Percentiles rank a stretch among this genome's conserved stretches.
Evolutionary conservation across 1,140 invertebrate genomes (phyloP).

Genomic region (Nebria ingens): DNA sequence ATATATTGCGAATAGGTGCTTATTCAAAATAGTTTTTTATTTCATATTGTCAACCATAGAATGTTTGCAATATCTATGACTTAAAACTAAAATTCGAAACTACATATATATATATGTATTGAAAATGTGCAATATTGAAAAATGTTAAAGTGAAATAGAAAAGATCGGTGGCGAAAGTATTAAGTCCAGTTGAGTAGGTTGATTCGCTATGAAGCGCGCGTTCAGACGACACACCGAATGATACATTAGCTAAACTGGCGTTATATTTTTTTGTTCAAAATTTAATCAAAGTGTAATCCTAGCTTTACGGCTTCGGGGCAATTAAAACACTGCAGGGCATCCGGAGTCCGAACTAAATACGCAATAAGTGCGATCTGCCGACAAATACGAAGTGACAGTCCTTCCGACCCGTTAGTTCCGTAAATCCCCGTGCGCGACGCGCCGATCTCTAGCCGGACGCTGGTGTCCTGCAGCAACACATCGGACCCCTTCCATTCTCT

Average conservation of each 20-base stretch:
- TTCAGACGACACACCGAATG: neutral
- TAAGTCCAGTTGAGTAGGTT: no score
- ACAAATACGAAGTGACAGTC: constrained; percentile 7
- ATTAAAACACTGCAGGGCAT: constrained; percentile 7
- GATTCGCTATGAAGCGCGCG: neutral
- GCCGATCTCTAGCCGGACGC: neutral
- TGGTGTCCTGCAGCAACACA: neutral
- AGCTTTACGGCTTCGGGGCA: constrained; percentile 4
- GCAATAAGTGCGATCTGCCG: constrained; percentile 6
- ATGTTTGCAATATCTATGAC: no score
- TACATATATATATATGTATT: no score
- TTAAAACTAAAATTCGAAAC: no score
- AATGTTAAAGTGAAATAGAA: no score
- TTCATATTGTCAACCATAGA: no score
- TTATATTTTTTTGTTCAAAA: constrained; percentile 10
- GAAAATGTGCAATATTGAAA: no score
- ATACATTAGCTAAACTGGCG: constrained; percentile 6
- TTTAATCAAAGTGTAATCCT: constrained; percentile 9
- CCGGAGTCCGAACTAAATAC: constrained; percentile 1
- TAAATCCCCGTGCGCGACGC: neutral
- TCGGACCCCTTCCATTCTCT: no score
- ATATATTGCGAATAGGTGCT: no score
- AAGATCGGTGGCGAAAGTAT: no score
- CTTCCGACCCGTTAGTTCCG: constrained; percentile 1
- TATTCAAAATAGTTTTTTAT: no score